Conservation (phyloP, 2,888 invertebrate species). For the Eugnorisma glareosa region DNA sequence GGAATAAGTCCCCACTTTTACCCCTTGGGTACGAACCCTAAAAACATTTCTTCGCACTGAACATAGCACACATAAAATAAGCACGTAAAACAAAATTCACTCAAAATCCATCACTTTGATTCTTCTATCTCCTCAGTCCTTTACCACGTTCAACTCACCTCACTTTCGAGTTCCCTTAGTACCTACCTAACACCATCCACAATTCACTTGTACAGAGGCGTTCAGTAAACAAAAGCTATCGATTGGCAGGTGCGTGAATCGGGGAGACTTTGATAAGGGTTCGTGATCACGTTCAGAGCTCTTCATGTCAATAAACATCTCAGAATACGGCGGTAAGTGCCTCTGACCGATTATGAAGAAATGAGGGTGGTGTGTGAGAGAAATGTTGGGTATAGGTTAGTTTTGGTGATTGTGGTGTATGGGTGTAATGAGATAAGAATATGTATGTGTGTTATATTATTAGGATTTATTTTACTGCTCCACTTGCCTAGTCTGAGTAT, state of each 20-base stretch:
- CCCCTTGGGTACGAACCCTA: no score
- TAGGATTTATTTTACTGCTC: neutral
- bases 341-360: constrained; percentile 68
- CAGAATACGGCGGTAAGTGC: constrained; percentile 64
- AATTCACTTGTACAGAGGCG: constrained; percentile 60
- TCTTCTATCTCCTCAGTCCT: neutral
- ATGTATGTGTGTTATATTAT: neutral
- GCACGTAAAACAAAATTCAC: neutral
- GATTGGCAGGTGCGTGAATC: constrained; percentile 73
- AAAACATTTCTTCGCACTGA: neutral
- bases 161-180: constrained; percentile 49
- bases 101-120: neutral
- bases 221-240: constrained; percentile 74
- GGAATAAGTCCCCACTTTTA: no score
- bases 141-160: neutral
- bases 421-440: neutral
- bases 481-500: no score
- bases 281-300: constrained; percentile 58
- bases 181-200: constrained; percentile 42
- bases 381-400: neutral
- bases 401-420: constrained; percentile 3
- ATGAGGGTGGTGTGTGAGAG: constrained; percentile 43
- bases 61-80: neutral
- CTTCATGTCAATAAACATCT: constrained; percentile 72
- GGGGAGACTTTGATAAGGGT: constrained; percentile 76